phyloP scores from a whole-genome alignment of 2,888 invertebrate species.

The Pycnomerus fuliginosus region DNA sequence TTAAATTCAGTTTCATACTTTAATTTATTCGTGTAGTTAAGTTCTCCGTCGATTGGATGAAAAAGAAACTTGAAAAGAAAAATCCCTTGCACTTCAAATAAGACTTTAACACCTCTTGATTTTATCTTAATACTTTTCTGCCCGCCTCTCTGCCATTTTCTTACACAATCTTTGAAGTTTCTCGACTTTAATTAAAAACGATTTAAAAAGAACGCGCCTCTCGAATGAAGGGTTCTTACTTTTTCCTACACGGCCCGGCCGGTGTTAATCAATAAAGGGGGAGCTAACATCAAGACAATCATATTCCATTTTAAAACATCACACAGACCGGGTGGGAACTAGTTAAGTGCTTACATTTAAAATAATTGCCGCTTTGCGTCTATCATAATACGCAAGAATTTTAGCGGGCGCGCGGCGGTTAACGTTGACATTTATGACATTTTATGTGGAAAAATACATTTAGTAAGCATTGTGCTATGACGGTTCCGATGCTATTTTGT shows the following conservation, averaged over 20 bases:
- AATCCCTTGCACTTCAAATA: constrained; percentile 27
- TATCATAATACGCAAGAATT: constrained; percentile 32
- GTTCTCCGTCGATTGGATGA: too few species aligned
- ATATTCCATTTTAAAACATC: constrained; percentile 22
- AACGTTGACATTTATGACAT: constrained; percentile 44
- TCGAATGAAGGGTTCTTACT: constrained; percentile 4
- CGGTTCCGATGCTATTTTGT: constrained; percentile 48
- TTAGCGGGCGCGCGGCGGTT: constrained; percentile 29
- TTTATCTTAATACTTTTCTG: constrained; percentile 22
- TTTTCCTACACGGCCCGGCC: background rate
- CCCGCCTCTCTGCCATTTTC: constrained; percentile 13
- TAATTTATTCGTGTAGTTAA: too few species aligned
- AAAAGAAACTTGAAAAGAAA: too few species aligned
- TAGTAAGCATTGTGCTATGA: constrained; percentile 46
- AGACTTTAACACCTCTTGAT: constrained; percentile 29
- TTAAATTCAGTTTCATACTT: too few species aligned
- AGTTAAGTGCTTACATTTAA: constrained; percentile 17
- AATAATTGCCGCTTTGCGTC: constrained; percentile 21
- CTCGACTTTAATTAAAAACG: constrained; percentile 17
- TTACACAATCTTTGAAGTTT: constrained; percentile 16
- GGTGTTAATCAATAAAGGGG: constrained; percentile 8
- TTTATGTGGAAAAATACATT: constrained; percentile 43
- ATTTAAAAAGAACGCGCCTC: constrained; percentile 8
- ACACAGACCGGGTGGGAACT: too few species aligned
- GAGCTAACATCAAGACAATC: constrained; percentile 9